These are phyloP conservation scores for Psilopogon haemacephalus DNA, from an alignment of 2,113 vertebrate species.

Conservation along the genomic window DNA sequence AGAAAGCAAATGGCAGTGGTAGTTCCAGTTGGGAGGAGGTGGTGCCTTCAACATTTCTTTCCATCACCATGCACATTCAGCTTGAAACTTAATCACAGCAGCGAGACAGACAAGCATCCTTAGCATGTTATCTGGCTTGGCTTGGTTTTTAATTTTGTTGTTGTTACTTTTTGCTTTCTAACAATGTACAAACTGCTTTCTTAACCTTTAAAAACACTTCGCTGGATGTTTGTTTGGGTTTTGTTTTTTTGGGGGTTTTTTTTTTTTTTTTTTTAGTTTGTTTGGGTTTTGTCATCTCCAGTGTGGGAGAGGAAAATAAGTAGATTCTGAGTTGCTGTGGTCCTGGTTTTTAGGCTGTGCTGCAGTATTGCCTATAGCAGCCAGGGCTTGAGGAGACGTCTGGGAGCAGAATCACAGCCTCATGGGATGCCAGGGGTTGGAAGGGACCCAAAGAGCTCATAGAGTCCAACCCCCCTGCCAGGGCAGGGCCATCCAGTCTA, in stretches of 20 bases:
- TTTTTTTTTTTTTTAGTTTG: not conserved
- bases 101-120: not conserved
- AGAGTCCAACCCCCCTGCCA: too few species aligned
- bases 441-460: too few species aligned
- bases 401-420: not conserved
- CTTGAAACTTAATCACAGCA: not conserved
- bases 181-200: not conserved
- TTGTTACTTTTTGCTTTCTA: not conserved
- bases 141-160: not conserved
- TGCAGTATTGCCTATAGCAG: not conserved
- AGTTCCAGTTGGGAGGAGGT: not conserved
- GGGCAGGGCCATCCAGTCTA: too few species aligned
- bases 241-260: too few species aligned
- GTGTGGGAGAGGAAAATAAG: accelerated
- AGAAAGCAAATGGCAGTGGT: not conserved
- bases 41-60: not conserved
- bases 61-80: not conserved
- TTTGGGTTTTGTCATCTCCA: not conserved
- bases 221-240: not conserved
- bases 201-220: not conserved
- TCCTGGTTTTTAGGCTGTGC: not conserved
- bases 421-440: too few species aligned
- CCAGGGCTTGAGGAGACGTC: not conserved
- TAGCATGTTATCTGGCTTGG: not conserved
- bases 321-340: not conserved